Percentiles rank a stretch among this genome's conserved stretches.
Conservation (phyloP, 2,113 vertebrate genomes). For the Etheostoma cragini region DNA sequence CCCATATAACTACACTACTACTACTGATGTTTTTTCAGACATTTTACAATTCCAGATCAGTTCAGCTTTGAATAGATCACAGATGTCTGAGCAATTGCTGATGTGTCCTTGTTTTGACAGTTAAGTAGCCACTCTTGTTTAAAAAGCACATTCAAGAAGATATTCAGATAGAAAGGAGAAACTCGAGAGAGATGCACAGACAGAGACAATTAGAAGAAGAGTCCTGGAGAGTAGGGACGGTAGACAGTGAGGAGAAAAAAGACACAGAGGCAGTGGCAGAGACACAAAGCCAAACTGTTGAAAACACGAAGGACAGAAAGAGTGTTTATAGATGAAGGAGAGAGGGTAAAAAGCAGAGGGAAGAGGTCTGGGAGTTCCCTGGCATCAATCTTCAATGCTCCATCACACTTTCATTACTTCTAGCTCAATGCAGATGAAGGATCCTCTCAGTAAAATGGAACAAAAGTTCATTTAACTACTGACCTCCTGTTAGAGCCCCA, state of each 20-base stretch:
- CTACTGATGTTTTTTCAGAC: neutral
- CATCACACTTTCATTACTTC: constrained; percentile 77
- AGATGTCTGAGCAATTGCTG: constrained; percentile 6
- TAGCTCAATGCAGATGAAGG: constrained; percentile 71
- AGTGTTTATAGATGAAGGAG: constrained; percentile 59
- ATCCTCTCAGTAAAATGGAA: constrained; percentile 64
- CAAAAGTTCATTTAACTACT: constrained; percentile 79
- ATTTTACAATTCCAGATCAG: neutral
- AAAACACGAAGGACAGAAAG: constrained; percentile 27
- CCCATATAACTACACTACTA: neutral
- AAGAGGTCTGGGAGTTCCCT: constrained; percentile 68
- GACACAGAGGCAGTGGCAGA: neutral
- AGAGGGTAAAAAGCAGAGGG: constrained; percentile 53
- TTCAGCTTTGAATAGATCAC: neutral
- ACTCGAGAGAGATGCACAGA: neutral
- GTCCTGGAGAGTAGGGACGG: neutral
- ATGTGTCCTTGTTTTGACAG: constrained; percentile 3
- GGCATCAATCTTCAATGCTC: constrained; percentile 79
- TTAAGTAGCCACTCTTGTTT: neutral
- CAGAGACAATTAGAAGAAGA: constrained; percentile 6
- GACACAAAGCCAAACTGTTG: constrained; percentile 27
- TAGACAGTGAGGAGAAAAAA: neutral
- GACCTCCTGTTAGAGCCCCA: constrained; percentile 75
- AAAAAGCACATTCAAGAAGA: neutral
- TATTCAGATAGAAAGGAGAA: neutral